Evolutionary conservation across 2,888 invertebrate genomes (phyloP), one percentile per base, ranked within the genome.

Genomic region (Lottia scabra): DNA sequence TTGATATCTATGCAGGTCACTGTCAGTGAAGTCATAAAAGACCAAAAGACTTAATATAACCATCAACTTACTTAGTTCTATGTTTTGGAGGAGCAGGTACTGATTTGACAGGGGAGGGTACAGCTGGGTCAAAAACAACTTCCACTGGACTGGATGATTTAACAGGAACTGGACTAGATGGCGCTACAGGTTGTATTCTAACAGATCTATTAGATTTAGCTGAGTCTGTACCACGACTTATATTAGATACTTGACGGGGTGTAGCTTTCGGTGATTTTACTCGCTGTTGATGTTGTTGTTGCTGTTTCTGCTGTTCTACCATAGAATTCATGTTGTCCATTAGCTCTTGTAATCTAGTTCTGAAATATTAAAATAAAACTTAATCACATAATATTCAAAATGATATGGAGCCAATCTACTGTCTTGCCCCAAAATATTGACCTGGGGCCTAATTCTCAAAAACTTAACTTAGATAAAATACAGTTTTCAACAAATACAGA

Each of bases 261-360:
- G 66, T 67, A 5, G 46, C 19, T 44, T 38, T 38, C 13, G 70
- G 44, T 23, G 56, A 56, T 56, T 19, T 23, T 19, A 12, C 19
- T 73, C 67, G 44, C 67, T 44, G 79, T 62, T 82, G 81, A 56
- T 80, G 80, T 44, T 76, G 71, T 62, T 82, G 81, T 63, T 80
- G 80, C 46, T 76, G 71, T 8, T 78, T 70, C 65, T 77, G 76
- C 65, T 80, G 82, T 63, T 80, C 77, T 72, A 84, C 84, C 83
- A 86, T 80, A 38, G 79, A 71, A 64, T 84, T 81, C 15, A 87
- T 63, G 65, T 81, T 85, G 16, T 81, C 81, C 70, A 82, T 75
- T 56, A 87, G 70, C 23, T 82, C 81, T 67, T 85, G 82, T 15
- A 87, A 74, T 15, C 84, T 80, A 64, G 81, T 82, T 69, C 87